Evolutionary conservation across 1,140 invertebrate genomes (phyloP), one percentile per base, ranked within the genome.

Genomic region (Melipona quadrifasciata): DNA sequence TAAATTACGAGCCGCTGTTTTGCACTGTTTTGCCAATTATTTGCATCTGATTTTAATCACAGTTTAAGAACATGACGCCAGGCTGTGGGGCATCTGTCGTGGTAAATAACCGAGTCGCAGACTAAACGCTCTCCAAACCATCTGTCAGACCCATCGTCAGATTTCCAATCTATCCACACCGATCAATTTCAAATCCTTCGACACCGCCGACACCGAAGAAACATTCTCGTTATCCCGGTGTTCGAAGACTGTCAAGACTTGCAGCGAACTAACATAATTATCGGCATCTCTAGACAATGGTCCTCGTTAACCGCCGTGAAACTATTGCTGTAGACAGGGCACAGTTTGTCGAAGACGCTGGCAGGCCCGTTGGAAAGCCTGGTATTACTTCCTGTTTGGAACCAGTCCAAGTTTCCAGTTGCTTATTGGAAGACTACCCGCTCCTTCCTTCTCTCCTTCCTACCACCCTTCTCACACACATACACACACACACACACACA

Each of bases 381-480:
- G 85, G 90, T 94, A 94, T 94, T 93, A 91, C 91, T 94, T 93
- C 91, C 90, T 90, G 88, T 87, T 91, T 94, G 93, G 92, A 92
- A 80, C 57, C 61, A 75, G 87, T 92, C 93, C 93, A 94, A 92
- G 92, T 92, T 93, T 91, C 91, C 87, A 85, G 83, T 89, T 90
- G 90, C 90, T 93, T 92, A 92, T 92, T 91, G 90, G 86, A 84
- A 75, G 86, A 89, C 85, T 86, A 77, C 12, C 12, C 53, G 57
- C 81, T 34, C 78, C 74, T 77, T 67, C 58, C 72, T 68, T 57
- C 58, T 39, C 47, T 58, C 57, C 24, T 53, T 55, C 55, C 53
- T 39, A 21, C 27, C 10, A 39, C 47, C 55, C 11, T 10, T 5
- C 68, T 67, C 31, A 31, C 31, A 31, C 31, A 31, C 31, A 31